Conservation (phyloP, 1,140 invertebrate species). For the Drosophila teissieri region DNA sequence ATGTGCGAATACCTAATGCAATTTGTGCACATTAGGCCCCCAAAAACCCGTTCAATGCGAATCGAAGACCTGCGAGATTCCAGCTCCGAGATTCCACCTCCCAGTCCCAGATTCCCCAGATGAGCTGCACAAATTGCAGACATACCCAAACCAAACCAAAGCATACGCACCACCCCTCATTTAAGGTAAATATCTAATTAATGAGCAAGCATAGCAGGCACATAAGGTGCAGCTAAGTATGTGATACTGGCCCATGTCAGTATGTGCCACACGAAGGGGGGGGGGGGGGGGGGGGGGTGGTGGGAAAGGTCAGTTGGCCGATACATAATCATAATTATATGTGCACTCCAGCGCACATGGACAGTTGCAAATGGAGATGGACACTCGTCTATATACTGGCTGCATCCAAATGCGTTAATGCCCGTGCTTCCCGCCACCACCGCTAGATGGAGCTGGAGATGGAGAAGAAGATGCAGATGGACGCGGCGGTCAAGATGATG, state of each 20-base stretch:
- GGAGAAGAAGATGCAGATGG: not conserved
- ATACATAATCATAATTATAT: constrained; percentile 51
- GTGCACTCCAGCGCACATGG: not conserved
- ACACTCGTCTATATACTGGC: not conserved
- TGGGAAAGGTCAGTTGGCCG: constrained; percentile 2
- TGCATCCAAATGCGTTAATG: constrained; percentile 7
- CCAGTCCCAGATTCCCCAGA: constrained; percentile 11
- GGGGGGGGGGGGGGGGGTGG: no score
- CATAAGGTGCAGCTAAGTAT: constrained; percentile 35
- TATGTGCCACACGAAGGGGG: constrained; percentile 4
- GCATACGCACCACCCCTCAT: constrained; percentile 26
- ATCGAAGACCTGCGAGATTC: constrained; percentile 31
- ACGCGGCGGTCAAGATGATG: constrained; percentile 7
- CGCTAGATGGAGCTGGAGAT: not conserved
- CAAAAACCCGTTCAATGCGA: not conserved
- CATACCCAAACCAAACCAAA: constrained; percentile 6
- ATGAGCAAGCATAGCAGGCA: constrained; percentile 31
- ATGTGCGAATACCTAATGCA: constrained; percentile 15
- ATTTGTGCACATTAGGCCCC: constrained; percentile 13
- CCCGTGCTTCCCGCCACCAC: not conserved
- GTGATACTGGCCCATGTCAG: not conserved
- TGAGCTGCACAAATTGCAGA: constrained; percentile 39
- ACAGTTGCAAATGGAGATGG: not conserved
- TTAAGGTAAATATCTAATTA: constrained; percentile 54
- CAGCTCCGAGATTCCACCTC: not conserved